Conservation (phyloP, 2,888 invertebrate genomes). For the Allophyes oxyacanthae region DNA sequence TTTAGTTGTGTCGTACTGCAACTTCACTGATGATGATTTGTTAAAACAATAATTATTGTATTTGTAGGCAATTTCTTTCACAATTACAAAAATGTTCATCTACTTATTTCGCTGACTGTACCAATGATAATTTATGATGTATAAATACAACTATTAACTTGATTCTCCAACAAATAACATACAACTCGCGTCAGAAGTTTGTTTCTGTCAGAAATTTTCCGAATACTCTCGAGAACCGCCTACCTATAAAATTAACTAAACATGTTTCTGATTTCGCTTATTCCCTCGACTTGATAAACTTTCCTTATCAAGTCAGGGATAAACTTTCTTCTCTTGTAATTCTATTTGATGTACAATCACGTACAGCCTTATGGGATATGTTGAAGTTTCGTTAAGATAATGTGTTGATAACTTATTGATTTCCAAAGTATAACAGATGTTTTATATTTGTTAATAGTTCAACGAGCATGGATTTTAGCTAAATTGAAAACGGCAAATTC, state of each 20-base stretch:
- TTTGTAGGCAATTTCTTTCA: too few species aligned
- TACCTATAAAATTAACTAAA: conserved; percentile 17
- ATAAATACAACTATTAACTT: background rate
- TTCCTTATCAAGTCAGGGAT: background rate
- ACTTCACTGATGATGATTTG: too few species aligned
- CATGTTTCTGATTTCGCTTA: conserved; percentile 11
- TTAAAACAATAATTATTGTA: too few species aligned
- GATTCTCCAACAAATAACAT: conserved; percentile 1
- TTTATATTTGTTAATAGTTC: too few species aligned
- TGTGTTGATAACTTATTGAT: conserved; percentile 1
- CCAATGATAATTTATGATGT: too few species aligned
- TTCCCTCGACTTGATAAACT: conserved; percentile 7
- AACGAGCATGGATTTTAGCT: too few species aligned
- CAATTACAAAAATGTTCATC: too few species aligned
- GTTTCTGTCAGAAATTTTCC: conserved; percentile 13
- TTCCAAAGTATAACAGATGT: background rate
- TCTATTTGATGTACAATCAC: conserved; percentile 9
- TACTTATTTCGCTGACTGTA: too few species aligned
- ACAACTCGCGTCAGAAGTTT: conserved; percentile 3
- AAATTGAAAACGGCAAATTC: too few species aligned
- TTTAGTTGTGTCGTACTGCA: too few species aligned
- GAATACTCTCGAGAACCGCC: conserved; percentile 6
- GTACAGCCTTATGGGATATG: background rate
- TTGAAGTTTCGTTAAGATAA: too few species aligned
- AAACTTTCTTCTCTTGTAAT: conserved; percentile 4